Conservation (phyloP, 2,888 invertebrate species). For the Trilocha varians region DNA sequence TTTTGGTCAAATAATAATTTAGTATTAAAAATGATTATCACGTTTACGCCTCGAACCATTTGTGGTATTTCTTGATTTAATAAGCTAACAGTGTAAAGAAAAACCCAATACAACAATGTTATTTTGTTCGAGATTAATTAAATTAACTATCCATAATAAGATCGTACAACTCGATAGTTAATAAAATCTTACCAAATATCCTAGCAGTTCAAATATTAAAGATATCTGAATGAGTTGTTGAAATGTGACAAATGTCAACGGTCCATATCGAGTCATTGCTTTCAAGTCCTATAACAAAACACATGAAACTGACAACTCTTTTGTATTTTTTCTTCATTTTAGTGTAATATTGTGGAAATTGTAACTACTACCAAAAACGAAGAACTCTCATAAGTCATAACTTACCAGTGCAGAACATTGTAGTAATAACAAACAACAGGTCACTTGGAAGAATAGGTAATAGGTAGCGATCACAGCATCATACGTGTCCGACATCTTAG, state of each 20-base stretch:
- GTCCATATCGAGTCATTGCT: neutral
- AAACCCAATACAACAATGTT: too few species aligned
- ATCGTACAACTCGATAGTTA: neutral
- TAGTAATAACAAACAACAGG: conserved; percentile 8
- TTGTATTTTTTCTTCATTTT: too few species aligned
- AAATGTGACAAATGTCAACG: conserved; percentile 6
- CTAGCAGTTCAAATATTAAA: conserved; percentile 12
- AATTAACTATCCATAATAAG: too few species aligned
- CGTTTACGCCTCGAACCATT: too few species aligned
- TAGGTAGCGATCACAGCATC: conserved; percentile 1
- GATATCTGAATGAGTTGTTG: conserved; percentile 10
- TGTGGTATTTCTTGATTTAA: too few species aligned
- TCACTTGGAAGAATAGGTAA: conserved; percentile 4
- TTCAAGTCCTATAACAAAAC: neutral
- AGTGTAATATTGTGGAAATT: too few species aligned
- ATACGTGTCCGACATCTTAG: neutral
- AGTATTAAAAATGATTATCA: too few species aligned
- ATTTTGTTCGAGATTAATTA: too few species aligned
- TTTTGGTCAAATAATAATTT: too few species aligned
- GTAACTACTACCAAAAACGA: neutral
- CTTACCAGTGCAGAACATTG: conserved; percentile 6
- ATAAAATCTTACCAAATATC: conserved; percentile 8
- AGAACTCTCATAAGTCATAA: neutral
- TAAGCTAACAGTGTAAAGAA: too few species aligned
- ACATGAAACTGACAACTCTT: neutral